Percentiles rank a stretch among this genome's conserved stretches.
Evolutionary conservation across 2,888 invertebrate species (phyloP).

Genomic region (Pocota personata): DNA sequence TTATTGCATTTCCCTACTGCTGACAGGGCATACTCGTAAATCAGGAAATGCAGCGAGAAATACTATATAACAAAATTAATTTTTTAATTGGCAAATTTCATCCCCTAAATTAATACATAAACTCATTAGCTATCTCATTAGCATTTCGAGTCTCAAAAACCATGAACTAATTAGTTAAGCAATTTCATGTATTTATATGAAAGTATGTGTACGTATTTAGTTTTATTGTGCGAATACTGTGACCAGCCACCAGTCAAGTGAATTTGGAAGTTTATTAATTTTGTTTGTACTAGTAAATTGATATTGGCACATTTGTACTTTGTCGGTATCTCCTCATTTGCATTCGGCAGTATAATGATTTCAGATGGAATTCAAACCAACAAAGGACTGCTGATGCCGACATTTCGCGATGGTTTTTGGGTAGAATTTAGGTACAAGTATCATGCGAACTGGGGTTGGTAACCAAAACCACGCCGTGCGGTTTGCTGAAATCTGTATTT

Average conservation of each 20-base stretch:
- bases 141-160: background rate
- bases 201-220: background rate
- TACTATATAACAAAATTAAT: background rate
- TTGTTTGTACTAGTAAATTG: background rate
- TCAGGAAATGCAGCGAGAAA: background rate
- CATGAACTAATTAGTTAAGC: constrained; percentile 2
- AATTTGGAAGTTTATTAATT: constrained; percentile 13
- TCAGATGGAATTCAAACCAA: background rate
- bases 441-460: background rate
- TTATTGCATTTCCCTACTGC: background rate
- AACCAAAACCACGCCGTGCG: background rate
- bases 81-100: constrained; percentile 8
- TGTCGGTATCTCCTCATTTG: background rate
- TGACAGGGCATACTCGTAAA: background rate
- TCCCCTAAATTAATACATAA: background rate
- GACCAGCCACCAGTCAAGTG: background rate
- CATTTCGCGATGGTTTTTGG: background rate
- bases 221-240: background rate
- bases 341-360: background rate
- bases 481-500: background rate
- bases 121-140: background rate
- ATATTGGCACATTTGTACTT: background rate
- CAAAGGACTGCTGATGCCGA: background rate
- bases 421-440: background rate
- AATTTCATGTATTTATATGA: constrained; percentile 1